Evolutionary conservation across 2,888 invertebrate species (phyloP).

Genomic region (Meiosimyza decipiens): DNA sequence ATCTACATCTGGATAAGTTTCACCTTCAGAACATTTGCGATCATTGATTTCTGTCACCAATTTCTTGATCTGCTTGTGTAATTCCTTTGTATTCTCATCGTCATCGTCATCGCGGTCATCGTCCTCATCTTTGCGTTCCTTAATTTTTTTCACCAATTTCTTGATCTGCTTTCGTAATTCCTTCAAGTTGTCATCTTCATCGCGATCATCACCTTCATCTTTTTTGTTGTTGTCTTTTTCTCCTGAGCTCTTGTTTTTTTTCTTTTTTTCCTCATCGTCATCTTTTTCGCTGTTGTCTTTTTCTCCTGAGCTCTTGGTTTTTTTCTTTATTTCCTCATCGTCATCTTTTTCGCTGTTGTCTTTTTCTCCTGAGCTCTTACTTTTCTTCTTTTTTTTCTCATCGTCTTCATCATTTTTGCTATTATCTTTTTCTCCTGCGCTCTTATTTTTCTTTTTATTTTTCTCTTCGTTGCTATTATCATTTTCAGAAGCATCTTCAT

Average conservation of each 20-base stretch:
- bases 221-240: slow-evolving; percentile 39
- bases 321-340: too few relatives aligned
- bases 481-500: slow-evolving; percentile 43
- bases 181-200: slow-evolving; percentile 36
- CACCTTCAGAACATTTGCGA: slow-evolving; percentile 54
- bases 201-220: slow-evolving; percentile 41
- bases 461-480: slow-evolving; percentile 34
- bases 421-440: slow-evolving; percentile 13
- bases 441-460: slow-evolving; percentile 42
- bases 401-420: slow-evolving; percentile 28
- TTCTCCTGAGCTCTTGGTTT: slow-evolving; percentile 34
- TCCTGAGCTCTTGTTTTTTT: slow-evolving; percentile 8
- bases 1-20: slow-evolving; percentile 53
- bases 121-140: slow-evolving; percentile 22
- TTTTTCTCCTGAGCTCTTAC: too few relatives aligned
- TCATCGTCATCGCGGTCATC: slow-evolving; percentile 28
- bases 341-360: too few relatives aligned
- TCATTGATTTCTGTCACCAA: slow-evolving; percentile 50
- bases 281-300: slow-evolving; percentile 26
- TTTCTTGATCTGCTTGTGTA: slow-evolving; percentile 52
- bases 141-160: neutral
- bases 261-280: neutral
- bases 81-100: slow-evolving; percentile 39
- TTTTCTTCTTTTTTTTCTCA: slow-evolving; percentile 31
- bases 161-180: slow-evolving; percentile 35